Conservation (phyloP, 1,140 invertebrate genomes). For the Papilio aristodemus region DNA sequence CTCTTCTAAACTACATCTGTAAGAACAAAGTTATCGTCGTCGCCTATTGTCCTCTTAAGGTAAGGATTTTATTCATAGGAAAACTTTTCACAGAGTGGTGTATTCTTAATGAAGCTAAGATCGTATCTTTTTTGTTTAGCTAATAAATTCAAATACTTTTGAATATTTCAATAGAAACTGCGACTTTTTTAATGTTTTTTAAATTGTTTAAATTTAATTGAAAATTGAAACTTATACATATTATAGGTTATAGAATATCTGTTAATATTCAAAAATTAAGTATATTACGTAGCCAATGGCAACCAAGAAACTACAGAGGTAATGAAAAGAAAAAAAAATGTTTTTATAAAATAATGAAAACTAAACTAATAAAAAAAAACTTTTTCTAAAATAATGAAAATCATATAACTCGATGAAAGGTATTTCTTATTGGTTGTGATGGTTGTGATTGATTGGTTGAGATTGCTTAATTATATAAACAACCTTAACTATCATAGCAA, state of each 20-base stretch:
- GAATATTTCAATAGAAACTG: neutral
- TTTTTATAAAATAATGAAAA: too few relatives aligned
- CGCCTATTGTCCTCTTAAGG: neutral
- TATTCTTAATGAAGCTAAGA: conserved; percentile 12
- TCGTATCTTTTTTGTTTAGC: neutral
- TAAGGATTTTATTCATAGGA: neutral
- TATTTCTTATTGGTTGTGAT: too few relatives aligned
- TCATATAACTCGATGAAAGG: too few relatives aligned
- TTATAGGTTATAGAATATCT: too few relatives aligned
- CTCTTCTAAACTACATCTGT: neutral
- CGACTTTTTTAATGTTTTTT: neutral
- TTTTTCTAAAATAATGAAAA: too few relatives aligned
- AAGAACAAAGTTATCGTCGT: conserved; percentile 11
- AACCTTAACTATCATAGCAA: neutral
- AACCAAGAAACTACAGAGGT: too few relatives aligned
- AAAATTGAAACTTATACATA: too few relatives aligned
- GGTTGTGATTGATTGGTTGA: too few relatives aligned
- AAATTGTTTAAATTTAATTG: neutral
- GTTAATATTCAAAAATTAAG: too few relatives aligned
- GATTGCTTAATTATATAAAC: conserved; percentile 1
- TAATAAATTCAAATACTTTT: neutral
- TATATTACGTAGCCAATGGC: too few relatives aligned
- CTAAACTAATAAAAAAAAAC: too few relatives aligned
- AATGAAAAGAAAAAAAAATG: too few relatives aligned
- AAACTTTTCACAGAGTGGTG: conserved; percentile 7